Percentiles rank a stretch among this genome's conserved stretches.
phyloP scores from a whole-genome alignment of 2,888 invertebrate genomes.

The Lamellibrachia satsuma region DNA sequence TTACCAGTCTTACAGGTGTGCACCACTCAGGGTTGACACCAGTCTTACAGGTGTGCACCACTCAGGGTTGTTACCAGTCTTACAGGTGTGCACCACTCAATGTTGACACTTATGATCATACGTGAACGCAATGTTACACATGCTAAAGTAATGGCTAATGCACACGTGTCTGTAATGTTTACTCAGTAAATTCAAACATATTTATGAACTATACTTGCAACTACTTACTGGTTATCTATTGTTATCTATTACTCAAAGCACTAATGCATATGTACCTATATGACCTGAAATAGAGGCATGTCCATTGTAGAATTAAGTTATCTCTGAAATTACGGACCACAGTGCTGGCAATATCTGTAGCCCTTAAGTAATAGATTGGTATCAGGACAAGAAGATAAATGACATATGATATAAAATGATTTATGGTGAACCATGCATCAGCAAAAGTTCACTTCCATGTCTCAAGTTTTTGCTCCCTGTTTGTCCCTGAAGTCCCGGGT shows the following conservation, averaged over 20 bases:
- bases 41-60: neutral
- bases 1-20: neutral
- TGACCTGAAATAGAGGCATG: neutral
- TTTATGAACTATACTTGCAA: neutral
- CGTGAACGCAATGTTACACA: neutral
- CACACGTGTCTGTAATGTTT: neutral
- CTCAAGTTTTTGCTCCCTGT: too few relatives aligned
- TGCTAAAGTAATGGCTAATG: neutral
- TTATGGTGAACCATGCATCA: too few relatives aligned
- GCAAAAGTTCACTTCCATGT: too few relatives aligned
- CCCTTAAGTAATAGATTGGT: too few relatives aligned
- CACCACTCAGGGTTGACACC: neutral
- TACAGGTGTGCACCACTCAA: neutral
- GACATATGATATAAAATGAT: too few relatives aligned
- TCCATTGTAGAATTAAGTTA: too few relatives aligned
- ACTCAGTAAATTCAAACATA: neutral
- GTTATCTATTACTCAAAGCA: neutral
- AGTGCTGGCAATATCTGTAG: too few relatives aligned
- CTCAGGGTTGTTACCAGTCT: neutral
- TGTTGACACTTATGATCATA: neutral
- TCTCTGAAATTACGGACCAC: too few relatives aligned
- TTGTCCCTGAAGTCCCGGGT: too few relatives aligned
- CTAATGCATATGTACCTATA: neutral
- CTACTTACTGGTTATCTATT: neutral
- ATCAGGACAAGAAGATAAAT: too few relatives aligned